These are phyloP conservation scores for Hemistola chrysoprasaria DNA, from an alignment of 2,888 invertebrate species.

Conservation along the genomic window DNA sequence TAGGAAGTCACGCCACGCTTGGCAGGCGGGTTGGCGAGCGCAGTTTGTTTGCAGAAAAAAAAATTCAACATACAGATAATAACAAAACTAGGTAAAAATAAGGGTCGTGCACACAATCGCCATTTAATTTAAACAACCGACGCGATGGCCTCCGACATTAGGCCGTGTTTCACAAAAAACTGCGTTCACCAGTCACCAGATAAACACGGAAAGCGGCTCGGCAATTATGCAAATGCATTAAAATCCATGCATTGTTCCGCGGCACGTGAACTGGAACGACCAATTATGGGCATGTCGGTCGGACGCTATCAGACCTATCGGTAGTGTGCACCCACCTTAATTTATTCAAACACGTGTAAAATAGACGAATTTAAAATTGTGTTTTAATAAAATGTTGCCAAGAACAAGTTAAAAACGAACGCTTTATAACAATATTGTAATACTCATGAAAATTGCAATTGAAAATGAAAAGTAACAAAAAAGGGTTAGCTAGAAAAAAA, in stretches of 20 bases:
- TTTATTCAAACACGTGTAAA: no score
- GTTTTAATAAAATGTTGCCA: no score
- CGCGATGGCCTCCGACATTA: neutral
- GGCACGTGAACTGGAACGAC: slow-evolving; percentile 43
- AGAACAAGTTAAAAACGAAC: no score
- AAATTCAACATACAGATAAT: no score
- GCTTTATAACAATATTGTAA: no score
- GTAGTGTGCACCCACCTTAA: slow-evolving; percentile 5
- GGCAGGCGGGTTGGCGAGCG: no score
- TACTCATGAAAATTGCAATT: no score
- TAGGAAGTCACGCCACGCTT: no score
- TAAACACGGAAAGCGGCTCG: slow-evolving; percentile 46
- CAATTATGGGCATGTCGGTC: slow-evolving; percentile 30
- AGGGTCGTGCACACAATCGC: slow-evolving; percentile 29
- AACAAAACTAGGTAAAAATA: slow-evolving; percentile 1
- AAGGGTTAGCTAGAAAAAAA: no score
- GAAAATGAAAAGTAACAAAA: no score
- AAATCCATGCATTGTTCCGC: slow-evolving; percentile 48
- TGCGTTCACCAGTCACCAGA: slow-evolving; percentile 35
- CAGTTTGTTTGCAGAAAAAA: no score
- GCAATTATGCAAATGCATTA: slow-evolving; percentile 59
- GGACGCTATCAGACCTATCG: slow-evolving; percentile 7
- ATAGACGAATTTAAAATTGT: no score
- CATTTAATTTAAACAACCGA: slow-evolving; percentile 42
- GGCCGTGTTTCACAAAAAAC: slow-evolving; percentile 25